Evolutionary conservation across 1,140 invertebrate species (phyloP).

Genomic region (Apis dorsata): DNA sequence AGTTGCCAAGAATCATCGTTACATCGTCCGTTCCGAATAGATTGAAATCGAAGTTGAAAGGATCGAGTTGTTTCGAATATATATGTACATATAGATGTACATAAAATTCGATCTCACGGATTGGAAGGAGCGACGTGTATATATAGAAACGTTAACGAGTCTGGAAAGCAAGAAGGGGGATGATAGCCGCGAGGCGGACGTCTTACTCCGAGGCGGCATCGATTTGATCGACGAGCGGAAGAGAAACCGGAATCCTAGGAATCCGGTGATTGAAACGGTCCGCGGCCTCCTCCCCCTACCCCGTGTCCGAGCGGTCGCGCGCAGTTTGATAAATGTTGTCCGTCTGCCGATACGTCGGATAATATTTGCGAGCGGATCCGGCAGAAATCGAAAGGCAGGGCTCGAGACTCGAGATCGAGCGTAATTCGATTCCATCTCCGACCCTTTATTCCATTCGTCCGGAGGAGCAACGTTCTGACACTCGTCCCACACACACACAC

Average conservation of each 20-base stretch:
- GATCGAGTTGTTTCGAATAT: too few relatives aligned
- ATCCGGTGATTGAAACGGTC: slow-evolving; percentile 78
- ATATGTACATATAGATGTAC: too few relatives aligned
- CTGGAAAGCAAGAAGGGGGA: slow-evolving; percentile 52
- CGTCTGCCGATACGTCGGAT: slow-evolving; percentile 72
- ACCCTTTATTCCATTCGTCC: slow-evolving; percentile 35
- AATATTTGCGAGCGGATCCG: slow-evolving; percentile 73
- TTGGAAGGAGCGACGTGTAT: background rate
- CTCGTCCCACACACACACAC: slow-evolving; percentile 27
- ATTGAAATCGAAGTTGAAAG: too few relatives aligned
- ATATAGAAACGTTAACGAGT: background rate
- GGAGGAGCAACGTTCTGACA: slow-evolving; percentile 46
- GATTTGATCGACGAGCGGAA: slow-evolving; percentile 54
- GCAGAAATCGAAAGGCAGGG: slow-evolving; percentile 47
- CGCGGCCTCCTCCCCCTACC: background rate
- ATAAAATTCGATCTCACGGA: background rate
- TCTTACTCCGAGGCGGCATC: slow-evolving; percentile 73
- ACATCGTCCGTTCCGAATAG: too few relatives aligned
- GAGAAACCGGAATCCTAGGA: slow-evolving; percentile 72
- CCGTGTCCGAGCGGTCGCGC: slow-evolving; percentile 36
- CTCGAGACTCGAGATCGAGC: slow-evolving; percentile 42
- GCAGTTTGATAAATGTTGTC: slow-evolving; percentile 77
- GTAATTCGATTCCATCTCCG: slow-evolving; percentile 62
- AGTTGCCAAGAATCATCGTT: too few relatives aligned
- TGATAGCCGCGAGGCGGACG: slow-evolving; percentile 69